These are phyloP conservation scores for Zhengitettix transpicula DNA, from an alignment of 2,888 invertebrate species.

Conservation along the genomic window DNA sequence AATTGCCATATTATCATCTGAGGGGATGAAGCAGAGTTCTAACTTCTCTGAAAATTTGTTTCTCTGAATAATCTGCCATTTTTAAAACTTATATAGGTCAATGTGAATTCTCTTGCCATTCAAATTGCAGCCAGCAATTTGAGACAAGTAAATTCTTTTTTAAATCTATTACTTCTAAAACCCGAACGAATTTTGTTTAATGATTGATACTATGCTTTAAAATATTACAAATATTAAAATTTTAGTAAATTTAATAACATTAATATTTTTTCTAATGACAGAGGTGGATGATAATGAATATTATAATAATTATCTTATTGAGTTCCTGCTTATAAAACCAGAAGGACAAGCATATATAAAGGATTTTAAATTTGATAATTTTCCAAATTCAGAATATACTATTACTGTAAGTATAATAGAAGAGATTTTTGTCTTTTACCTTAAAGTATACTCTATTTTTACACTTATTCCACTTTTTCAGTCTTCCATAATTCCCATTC, in stretches of 20 bases:
- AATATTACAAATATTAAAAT: slow-evolving; percentile 1
- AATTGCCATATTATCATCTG: no score
- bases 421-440: neutral
- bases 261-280: slow-evolving; percentile 9
- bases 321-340: slow-evolving; percentile 22
- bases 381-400: slow-evolving; percentile 22
- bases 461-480: slow-evolving; percentile 10
- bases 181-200: no score
- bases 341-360: slow-evolving; percentile 24
- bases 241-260: neutral
- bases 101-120: no score
- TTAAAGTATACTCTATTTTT: no score
- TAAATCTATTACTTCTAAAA: no score
- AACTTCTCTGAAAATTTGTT: no score
- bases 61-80: no score
- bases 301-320: slow-evolving; percentile 22
- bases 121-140: no score
- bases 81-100: no score
- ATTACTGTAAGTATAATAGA: slow-evolving; percentile 20
- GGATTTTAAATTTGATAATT: slow-evolving; percentile 22
- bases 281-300: slow-evolving; percentile 21
- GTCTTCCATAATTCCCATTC: slow-evolving; percentile 24
- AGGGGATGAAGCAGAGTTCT: no score
- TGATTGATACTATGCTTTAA: no score
- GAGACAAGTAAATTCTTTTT: no score